phyloP scores from a whole-genome alignment of 1,140 invertebrate species.

The Brachionus asplanchnoidis region DNA sequence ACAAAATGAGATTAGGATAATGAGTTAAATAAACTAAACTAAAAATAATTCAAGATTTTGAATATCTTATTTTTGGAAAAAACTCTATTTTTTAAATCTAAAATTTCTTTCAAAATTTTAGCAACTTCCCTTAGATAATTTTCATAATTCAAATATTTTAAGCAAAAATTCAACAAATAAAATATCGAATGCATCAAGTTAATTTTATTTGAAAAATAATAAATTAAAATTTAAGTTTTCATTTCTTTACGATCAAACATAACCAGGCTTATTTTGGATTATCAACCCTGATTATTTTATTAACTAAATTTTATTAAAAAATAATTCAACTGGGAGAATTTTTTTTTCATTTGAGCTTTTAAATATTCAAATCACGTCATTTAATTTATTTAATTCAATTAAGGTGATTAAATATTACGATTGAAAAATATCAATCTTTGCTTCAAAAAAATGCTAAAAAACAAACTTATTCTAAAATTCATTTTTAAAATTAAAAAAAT shows the following conservation, averaged over 20 bases:
- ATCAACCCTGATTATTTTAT: background rate
- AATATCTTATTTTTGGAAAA: background rate
- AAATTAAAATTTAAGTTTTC: background rate
- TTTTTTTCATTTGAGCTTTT: background rate
- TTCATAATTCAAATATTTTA: background rate
- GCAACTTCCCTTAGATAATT: background rate
- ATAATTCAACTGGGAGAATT: background rate
- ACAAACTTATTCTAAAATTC: too few species aligned
- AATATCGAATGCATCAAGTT: background rate
- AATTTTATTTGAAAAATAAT: background rate
- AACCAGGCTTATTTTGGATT: background rate
- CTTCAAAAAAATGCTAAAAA: too few species aligned
- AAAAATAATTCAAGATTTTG: background rate
- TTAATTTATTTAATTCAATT: background rate
- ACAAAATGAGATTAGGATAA: background rate
- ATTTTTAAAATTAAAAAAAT: too few species aligned
- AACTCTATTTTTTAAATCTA: background rate
- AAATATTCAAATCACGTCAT: background rate
- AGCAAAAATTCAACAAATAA: background rate
- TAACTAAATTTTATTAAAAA: too few species aligned
- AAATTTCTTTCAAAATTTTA: background rate
- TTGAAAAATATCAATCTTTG: too few species aligned
- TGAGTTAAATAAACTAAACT: background rate
- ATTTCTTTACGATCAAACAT: background rate
- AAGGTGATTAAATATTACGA: too few species aligned